phyloP scores from a whole-genome alignment of 1,140 invertebrate species.

The Orussus abietinus region DNA sequence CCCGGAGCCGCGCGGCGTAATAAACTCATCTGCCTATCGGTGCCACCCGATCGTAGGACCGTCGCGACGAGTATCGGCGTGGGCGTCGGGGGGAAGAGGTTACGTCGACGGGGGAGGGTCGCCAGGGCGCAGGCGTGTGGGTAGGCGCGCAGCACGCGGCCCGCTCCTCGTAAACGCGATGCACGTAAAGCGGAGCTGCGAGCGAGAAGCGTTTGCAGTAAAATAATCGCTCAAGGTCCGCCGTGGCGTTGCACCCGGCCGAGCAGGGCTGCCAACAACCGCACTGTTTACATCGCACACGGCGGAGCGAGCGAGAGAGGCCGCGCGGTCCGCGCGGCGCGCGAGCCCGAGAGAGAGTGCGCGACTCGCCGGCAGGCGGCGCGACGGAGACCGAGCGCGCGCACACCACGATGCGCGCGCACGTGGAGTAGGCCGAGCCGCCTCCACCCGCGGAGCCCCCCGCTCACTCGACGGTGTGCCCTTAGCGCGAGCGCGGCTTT shows the following conservation, averaged over 20 bases:
- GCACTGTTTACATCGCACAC: conserved; percentile 38
- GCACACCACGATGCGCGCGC: too few species aligned
- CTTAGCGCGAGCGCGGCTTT: too few species aligned
- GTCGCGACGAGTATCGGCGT: too few species aligned
- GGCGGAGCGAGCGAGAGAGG: too few species aligned
- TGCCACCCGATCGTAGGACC: too few species aligned
- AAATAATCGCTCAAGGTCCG: conserved; percentile 53
- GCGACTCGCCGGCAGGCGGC: too few species aligned
- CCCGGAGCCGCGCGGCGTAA: too few species aligned
- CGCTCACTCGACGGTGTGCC: too few species aligned
- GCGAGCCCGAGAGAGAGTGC: neutral
- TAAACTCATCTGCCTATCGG: too few species aligned
- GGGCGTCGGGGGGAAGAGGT: neutral
- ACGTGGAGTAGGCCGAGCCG: too few species aligned
- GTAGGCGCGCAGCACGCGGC: neutral
- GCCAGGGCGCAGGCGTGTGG: neutral
- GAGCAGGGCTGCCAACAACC: conserved; percentile 40
- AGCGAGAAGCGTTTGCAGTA: conserved; percentile 35
- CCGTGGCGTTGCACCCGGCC: conserved; percentile 47
- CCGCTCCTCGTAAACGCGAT: conserved; percentile 15
- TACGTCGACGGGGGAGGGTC: neutral
- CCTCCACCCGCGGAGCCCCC: too few species aligned
- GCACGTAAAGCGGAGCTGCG: conserved; percentile 18
- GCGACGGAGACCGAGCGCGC: too few species aligned
- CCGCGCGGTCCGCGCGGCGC: conserved; percentile 18